Base-by-base conservation (phyloP, 2,113 vertebrate species). In the Leuciscus idus region DNA sequence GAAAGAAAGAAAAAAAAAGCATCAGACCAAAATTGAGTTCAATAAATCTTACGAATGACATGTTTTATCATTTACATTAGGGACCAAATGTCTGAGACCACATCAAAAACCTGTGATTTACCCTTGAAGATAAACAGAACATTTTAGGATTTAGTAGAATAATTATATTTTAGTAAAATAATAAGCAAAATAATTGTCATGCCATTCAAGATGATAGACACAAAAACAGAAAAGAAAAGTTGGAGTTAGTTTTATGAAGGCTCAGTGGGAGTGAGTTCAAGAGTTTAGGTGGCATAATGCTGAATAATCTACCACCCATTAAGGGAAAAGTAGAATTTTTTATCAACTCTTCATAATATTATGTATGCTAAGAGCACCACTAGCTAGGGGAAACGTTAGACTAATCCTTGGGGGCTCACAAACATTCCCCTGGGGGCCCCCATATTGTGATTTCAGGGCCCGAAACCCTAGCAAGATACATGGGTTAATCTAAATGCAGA, bases 1-100 rank as follows among this genome's bases (percentile, higher is more conserved):
- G 5, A 36, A 4, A 36, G 50, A 83, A 87, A 85, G 1, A 26
- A 26, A 26, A 6, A 4, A 59, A 83, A 87, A 85, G 1, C 83
- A 85, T 23, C 57, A 61, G 17, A 70, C 30, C 15, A 36, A 36
- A 7, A 70, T 3, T 72, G 10, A 0, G 36, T 46, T 73, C 19
- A 11, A 10, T 43, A 43, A 73, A 0, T 23, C 39, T 73, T 73
- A 3, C 2, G 0, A 36, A 70, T 70, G 0, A 19, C 7, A 4
- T 26, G 26, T 21, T 72, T 11, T 4, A 39, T 72, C 1, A 4
- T 72, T 72, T 72, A 4, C 33, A 72, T 9, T 10, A 36, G 66
- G 8, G 17, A 4, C 64, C 64, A 19, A 66, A 66, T 57, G 19
- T 57, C 55, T 57, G 55, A 57, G 19, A 55, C 52, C 26, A 30